phyloP scores from a whole-genome alignment of 2,888 invertebrate species.

The Drosophila paracracens region DNA sequence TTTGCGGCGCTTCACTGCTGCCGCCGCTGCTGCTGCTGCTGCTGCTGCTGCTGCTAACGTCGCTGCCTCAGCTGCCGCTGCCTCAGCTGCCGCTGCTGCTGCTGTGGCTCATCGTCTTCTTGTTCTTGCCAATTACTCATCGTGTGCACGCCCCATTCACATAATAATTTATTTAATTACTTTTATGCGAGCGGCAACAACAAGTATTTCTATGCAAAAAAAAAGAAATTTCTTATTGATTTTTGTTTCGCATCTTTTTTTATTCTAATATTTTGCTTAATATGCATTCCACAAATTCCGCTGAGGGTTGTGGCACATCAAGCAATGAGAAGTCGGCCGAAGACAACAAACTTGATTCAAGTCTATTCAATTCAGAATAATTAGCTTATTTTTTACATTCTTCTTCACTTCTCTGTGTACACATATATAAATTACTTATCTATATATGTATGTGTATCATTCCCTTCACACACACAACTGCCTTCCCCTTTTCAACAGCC shows the following conservation, averaged over 20 bases:
- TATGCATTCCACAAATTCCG: conserved; percentile 10
- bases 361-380: not conserved
- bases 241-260: conserved; percentile 41
- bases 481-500: conserved; percentile 68
- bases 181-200: conserved; percentile 67
- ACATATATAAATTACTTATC: conserved; percentile 10
- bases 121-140: conserved; percentile 79
- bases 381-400: not conserved
- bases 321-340: not conserved
- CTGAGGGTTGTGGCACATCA: not conserved
- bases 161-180: conserved; percentile 81
- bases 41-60: conserved; percentile 12
- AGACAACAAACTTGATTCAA: not conserved
- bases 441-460: conserved; percentile 36
- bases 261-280: conserved; percentile 51
- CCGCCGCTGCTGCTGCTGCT: not conserved
- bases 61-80: conserved; percentile 17
- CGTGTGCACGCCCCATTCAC: conserved; percentile 80
- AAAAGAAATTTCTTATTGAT: conserved; percentile 67
- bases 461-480: conserved; percentile 5
- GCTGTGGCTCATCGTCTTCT: conserved; percentile 61
- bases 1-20: conserved; percentile 75
- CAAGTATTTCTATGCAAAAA: conserved; percentile 70
- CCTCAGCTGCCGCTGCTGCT: conserved; percentile 27
- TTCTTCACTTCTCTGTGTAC: conserved; percentile 24